These are phyloP conservation scores for Drosophila sulfurigaster DNA, from an alignment of 1,140 invertebrate genomes.

Conservation along the genomic window DNA sequence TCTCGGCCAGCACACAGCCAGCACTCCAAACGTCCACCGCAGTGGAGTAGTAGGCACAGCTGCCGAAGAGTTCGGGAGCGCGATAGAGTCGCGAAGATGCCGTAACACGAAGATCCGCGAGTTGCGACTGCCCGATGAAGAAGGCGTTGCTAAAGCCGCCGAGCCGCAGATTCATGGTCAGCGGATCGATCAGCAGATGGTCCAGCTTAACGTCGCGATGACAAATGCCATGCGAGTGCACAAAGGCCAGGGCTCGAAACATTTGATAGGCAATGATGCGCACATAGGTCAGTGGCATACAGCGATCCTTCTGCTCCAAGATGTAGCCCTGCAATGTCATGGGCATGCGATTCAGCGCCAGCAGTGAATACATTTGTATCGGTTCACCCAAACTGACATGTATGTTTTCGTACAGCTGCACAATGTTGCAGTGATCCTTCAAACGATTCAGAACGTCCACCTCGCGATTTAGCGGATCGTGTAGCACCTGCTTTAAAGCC, in stretches of 20 bases:
- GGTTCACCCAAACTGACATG: conserved; percentile 21
- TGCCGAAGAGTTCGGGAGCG: conserved; percentile 99
- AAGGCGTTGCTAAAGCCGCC: conserved; percentile 99
- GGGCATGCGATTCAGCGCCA: conserved; percentile 59
- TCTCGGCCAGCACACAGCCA: conserved; percentile 98
- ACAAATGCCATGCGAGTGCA: conserved; percentile 98
- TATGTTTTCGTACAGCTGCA: conserved; percentile 35
- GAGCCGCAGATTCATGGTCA: conserved; percentile 97
- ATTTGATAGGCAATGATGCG: conserved; percentile 93
- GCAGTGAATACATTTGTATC: conserved; percentile 7
- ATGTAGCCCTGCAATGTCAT: conserved; percentile 52
- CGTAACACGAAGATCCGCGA: conserved; percentile 57
- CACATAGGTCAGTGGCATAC: conserved; percentile 22
- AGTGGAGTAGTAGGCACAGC: conserved; percentile 98
- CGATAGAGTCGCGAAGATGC: conserved; percentile 98
- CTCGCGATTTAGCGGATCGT: conserved; percentile 29
- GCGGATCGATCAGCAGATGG: conserved; percentile 97
- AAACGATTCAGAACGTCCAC: conserved; percentile 37
- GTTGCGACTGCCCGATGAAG: conserved; percentile 87
- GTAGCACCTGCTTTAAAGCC: conserved; percentile 51
- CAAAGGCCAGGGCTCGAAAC: conserved; percentile 99
- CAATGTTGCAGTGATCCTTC: conserved; percentile 44
- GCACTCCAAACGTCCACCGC: conserved; percentile 98
- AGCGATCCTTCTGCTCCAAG: background rate
- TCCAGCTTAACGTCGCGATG: conserved; percentile 99